Percentiles rank a stretch among this genome's conserved stretches.
phyloP scores from a whole-genome alignment of 2,888 invertebrate genomes.

The Cepaea hortensis region DNA sequence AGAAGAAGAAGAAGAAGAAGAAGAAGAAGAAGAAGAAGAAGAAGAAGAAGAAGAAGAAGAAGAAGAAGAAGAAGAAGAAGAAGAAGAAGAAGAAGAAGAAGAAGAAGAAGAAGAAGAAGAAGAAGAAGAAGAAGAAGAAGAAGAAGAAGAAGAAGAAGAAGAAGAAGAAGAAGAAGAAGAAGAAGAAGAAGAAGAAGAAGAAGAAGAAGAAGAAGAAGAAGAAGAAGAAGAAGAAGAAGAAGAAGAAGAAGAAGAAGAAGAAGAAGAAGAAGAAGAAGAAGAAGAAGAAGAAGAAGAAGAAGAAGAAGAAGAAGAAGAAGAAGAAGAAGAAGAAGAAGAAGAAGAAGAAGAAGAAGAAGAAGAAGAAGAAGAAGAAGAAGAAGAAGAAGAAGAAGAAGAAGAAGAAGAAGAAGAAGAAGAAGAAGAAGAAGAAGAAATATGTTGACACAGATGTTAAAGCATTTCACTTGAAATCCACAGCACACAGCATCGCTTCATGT shows the following conservation, averaged over 20 bases:
- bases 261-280: background rate
- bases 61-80: background rate
- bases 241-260: background rate
- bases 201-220: background rate
- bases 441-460: too few species aligned
- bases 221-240: background rate
- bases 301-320: background rate
- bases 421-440: background rate
- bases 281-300: background rate
- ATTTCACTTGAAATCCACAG: too few species aligned
- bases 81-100: background rate
- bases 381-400: background rate
- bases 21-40: background rate
- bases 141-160: conserved; percentile 14
- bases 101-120: background rate
- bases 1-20: background rate
- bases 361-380: background rate
- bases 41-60: background rate
- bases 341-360: background rate
- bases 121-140: background rate
- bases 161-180: background rate
- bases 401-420: background rate
- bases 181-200: background rate
- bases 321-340: background rate
- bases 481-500: too few species aligned